Base-by-base conservation (phyloP, 2,113 vertebrate species). In the Brachyistius frenatus region DNA sequence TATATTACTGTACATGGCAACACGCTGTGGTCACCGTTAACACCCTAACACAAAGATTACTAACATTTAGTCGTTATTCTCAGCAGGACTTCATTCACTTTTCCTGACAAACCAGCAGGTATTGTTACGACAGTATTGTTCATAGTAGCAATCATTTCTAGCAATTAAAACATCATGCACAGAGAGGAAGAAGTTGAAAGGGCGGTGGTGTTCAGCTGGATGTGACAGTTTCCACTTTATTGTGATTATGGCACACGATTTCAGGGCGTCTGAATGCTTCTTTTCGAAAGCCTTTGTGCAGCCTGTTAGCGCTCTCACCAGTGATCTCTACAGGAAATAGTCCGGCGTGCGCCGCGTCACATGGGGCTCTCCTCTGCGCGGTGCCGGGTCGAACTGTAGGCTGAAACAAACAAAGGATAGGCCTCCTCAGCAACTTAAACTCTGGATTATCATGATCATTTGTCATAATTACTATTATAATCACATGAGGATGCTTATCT, bases 371-470 rank as follows among this genome's bases (percentile, higher is more conserved):
- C 97, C 97, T 96, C 97, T 95, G 56, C 98, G 97, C 1, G 98
- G 98, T 0, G 98, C 97, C 2, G 98, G 98, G 81, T 99, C 98
- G 57, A 99, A 99, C 95, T 99, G 98, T 95, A 99, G 94, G 94
- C 98, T 99, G 84, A 49, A 63, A 46, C 3, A 49, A 68, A 67
- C 4, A 60, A 61, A 74, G 41, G 4, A 11, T 8, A 80, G n/a
- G 33, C 57, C 37, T 53, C 14, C 4, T 66, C 0, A 1, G 73
- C 23, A 71, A 46, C 14, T 57, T 37, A 39, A 10, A 52, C 2
- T 23, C 44, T 41, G 31, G 30, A 67, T 54, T 41, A 67, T 31
- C 33, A 11, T 15, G 66, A 46, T 44, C 15, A 33, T 41, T 44
- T 56, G 5, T n/a, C 10, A 41, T 41, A 41, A 41, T 41, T 41